These are phyloP conservation scores for Eledone cirrhosa DNA, from an alignment of 2,888 invertebrate genomes.

Conservation along the genomic window DNA sequence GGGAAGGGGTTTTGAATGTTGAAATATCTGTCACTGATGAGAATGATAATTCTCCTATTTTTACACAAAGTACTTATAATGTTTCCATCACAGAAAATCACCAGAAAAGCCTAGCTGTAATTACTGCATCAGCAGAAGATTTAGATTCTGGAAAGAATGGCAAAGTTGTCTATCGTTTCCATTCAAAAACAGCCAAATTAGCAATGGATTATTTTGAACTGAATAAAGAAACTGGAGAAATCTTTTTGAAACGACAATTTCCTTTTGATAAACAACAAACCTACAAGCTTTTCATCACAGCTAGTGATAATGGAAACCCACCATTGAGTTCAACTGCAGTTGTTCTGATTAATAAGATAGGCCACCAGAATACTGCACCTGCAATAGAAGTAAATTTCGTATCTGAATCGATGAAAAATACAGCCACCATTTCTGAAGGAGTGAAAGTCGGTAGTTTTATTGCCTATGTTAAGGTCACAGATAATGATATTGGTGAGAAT, in stretches of 20 bases:
- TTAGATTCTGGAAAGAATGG: slow-evolving; percentile 83
- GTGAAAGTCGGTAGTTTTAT: no score
- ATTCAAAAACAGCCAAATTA: slow-evolving; percentile 44
- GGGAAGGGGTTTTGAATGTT: slow-evolving; percentile 50
- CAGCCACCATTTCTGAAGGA: no score
- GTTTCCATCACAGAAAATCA: slow-evolving; percentile 47
- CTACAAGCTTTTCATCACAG: slow-evolving; percentile 77
- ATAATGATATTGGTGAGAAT: no score
- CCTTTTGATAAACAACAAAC: slow-evolving; percentile 83
- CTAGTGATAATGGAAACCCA: slow-evolving; percentile 47
- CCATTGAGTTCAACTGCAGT: slow-evolving; percentile 68
- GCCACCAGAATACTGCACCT: slow-evolving; percentile 52
- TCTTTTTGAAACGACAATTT: slow-evolving; percentile 80
- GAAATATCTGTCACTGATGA: slow-evolving; percentile 52
- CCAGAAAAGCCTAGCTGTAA: slow-evolving; percentile 41
- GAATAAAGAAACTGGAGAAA: slow-evolving; percentile 86
- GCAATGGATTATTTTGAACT: slow-evolving; percentile 67
- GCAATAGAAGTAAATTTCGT: no score
- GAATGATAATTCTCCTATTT: slow-evolving; percentile 56
- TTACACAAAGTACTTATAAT: slow-evolving; percentile 46
- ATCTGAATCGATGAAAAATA: no score
- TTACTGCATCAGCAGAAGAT: slow-evolving; percentile 79
- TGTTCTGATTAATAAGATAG: slow-evolving; percentile 70
- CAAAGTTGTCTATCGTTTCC: slow-evolving; percentile 67
- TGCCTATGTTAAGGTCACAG: no score